Percentiles rank a stretch among this genome's conserved stretches.
Conservation (phyloP, 23 tunicate genomes). For the Styela plicata region DNA sequence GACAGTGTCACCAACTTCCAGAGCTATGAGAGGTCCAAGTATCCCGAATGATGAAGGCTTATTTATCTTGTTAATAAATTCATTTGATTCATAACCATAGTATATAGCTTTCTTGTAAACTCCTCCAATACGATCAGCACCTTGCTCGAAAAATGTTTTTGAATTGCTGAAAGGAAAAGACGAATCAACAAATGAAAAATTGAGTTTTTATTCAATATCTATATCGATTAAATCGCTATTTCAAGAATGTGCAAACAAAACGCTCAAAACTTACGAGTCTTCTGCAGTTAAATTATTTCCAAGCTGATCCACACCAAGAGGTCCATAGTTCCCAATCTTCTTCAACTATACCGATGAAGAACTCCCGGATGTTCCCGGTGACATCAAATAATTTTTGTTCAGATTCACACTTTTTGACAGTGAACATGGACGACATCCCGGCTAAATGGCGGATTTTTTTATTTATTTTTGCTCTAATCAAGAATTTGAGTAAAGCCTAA, state of each 20-base stretch:
- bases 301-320: constrained; percentile 37
- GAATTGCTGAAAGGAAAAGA: too few species aligned
- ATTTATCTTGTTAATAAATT: neutral
- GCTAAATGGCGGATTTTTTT: too few species aligned
- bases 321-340: constrained; percentile 61
- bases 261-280: too few species aligned
- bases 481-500: too few species aligned
- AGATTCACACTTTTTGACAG: neutral
- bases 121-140: constrained; percentile 59
- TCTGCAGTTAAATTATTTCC: too few species aligned
- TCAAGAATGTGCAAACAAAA: too few species aligned
- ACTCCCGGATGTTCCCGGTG: constrained; percentile 16
- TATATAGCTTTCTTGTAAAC: constrained; percentile 61
- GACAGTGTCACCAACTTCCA: constrained; percentile 54
- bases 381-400: neutral
- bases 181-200: too few species aligned
- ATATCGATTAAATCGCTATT: too few species aligned
- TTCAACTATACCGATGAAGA: constrained; percentile 52
- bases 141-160: constrained; percentile 34
- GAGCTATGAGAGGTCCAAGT: constrained; percentile 56
- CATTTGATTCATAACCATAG: constrained; percentile 29
- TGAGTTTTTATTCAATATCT: too few species aligned
- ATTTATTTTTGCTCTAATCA: too few species aligned
- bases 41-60: constrained; percentile 34
- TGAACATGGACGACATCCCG: constrained; percentile 15